Conservation (phyloP, 2,888 invertebrate genomes). For the Latheticus oryzae region DNA sequence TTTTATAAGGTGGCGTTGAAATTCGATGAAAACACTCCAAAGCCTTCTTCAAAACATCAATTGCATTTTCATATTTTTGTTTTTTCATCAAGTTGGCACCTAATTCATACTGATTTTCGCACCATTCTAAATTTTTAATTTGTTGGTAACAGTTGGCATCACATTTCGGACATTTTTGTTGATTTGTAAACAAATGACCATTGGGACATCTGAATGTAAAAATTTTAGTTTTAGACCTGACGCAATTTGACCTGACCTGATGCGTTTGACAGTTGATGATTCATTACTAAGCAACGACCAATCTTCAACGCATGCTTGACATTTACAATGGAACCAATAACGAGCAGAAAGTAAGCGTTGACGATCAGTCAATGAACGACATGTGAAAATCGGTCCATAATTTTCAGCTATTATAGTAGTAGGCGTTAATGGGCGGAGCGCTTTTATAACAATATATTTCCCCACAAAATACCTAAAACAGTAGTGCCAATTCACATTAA, state of each 20-base stretch:
- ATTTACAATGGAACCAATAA: slow-evolving; percentile 84
- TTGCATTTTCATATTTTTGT: slow-evolving; percentile 69
- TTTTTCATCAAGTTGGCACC: slow-evolving; percentile 68
- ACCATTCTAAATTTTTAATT: slow-evolving; percentile 63
- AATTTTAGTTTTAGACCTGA: not conserved
- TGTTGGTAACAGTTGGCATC: slow-evolving; percentile 66
- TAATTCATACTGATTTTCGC: slow-evolving; percentile 67
- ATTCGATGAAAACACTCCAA: slow-evolving; percentile 72
- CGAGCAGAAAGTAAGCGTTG: slow-evolving; percentile 75
- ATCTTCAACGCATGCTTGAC: slow-evolving; percentile 78
- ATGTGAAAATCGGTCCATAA: slow-evolving; percentile 83
- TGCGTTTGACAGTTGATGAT: slow-evolving; percentile 66
- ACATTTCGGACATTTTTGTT: slow-evolving; percentile 68
- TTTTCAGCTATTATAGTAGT: slow-evolving; percentile 83
- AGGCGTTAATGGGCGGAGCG: slow-evolving; percentile 73
- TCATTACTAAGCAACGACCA: slow-evolving; percentile 76
- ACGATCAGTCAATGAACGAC: slow-evolving; percentile 69
- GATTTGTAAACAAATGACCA: slow-evolving; percentile 65
- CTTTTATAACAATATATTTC: slow-evolving; percentile 76
- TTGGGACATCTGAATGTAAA: slow-evolving; percentile 66
- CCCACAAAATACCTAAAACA: slow-evolving; percentile 80
- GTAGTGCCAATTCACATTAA: too few relatives aligned
- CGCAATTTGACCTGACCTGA: slow-evolving; percentile 60
- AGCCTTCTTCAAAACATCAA: slow-evolving; percentile 68
- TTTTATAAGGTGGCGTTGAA: slow-evolving; percentile 74